Conservation (phyloP, 2,113 vertebrate species). For the Scalopus aquaticus region DNA sequence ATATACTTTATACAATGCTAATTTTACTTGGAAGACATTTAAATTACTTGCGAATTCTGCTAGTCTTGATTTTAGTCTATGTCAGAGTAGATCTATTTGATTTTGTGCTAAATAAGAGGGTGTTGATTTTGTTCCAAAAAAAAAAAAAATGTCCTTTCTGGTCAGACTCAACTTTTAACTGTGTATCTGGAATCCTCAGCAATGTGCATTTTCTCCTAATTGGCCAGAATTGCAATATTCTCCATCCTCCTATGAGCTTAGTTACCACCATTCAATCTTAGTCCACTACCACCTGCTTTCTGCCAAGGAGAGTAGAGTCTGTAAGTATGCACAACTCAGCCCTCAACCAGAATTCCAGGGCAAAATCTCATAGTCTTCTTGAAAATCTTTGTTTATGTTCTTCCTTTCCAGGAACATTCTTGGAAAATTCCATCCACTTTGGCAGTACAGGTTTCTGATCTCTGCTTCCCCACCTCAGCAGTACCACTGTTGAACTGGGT, state of each 20-base stretch:
- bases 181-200: neutral
- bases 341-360: neutral
- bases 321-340: neutral
- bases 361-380: neutral
- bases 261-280: neutral
- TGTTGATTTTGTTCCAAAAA: neutral
- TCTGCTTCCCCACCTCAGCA: neutral
- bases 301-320: neutral
- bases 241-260: neutral
- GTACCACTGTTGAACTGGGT: neutral
- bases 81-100: neutral
- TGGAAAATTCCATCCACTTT: neutral
- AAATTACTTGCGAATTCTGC: neutral
- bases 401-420: neutral
- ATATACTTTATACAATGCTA: neutral
- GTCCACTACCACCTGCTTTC: neutral
- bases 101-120: neutral
- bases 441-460: neutral
- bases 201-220: neutral
- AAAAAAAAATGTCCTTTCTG: neutral
- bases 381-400: neutral
- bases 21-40: neutral
- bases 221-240: neutral
- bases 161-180: neutral
- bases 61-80: neutral